phyloP scores from a whole-genome alignment of 2,113 vertebrate genomes.

The Beaufortia kweichowensis region DNA sequence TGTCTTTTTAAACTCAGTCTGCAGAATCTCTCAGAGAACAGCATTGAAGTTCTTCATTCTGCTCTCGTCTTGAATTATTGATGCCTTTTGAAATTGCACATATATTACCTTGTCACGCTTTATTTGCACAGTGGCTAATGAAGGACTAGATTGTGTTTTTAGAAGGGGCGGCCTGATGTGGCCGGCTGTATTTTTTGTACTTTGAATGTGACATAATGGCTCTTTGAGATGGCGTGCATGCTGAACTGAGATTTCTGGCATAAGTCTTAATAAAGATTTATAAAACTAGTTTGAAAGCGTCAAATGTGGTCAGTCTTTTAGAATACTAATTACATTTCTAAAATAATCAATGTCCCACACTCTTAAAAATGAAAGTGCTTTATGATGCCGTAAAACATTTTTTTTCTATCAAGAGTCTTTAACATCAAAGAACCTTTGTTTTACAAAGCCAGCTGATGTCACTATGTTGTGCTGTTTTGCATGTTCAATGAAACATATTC shows the following conservation, averaged over 20 bases:
- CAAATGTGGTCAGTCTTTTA: not conserved
- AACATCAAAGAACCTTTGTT: too few species aligned
- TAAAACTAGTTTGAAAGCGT: not conserved
- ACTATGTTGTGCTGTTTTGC: too few species aligned
- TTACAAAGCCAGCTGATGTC: too few species aligned
- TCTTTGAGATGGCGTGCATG: not conserved
- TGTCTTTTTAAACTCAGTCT: slow-evolving; percentile 29
- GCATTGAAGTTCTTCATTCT: slow-evolving; percentile 56
- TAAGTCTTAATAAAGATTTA: slow-evolving; percentile 12
- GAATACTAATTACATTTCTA: slow-evolving; percentile 14
- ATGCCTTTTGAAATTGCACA: slow-evolving; percentile 66
- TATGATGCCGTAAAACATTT: too few species aligned
- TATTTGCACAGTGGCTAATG: slow-evolving; percentile 61
- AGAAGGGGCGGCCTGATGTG: slow-evolving; percentile 8
- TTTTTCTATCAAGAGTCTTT: too few species aligned
- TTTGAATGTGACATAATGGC: not conserved
- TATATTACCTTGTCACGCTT: slow-evolving; percentile 60
- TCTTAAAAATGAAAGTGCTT: too few species aligned
- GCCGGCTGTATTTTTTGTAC: slow-evolving; percentile 8
- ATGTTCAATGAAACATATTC: too few species aligned
- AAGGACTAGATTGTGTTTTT: slow-evolving; percentile 41
- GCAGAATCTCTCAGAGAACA: slow-evolving; percentile 5
- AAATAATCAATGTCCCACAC: not conserved
- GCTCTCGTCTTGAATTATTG: slow-evolving; percentile 73
- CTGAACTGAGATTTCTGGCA: not conserved